phyloP scores from a whole-genome alignment of 2,113 vertebrate genomes.

The Xyliphius kryptos region DNA sequence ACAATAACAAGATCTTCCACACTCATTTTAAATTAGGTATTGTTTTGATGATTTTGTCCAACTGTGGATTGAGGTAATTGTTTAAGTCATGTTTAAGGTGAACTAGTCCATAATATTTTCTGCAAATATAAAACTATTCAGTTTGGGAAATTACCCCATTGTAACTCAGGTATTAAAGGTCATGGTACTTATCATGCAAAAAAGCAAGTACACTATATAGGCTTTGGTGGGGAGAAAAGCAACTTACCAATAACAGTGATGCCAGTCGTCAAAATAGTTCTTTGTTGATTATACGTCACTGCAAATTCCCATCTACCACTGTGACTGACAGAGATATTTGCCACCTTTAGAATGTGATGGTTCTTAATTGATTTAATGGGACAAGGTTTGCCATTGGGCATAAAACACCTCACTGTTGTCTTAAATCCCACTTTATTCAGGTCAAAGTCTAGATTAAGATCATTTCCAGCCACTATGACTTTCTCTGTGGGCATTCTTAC shows the following conservation, averaged over 20 bases:
- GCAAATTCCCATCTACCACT: conserved; percentile 54
- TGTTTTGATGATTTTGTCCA: too few relatives aligned
- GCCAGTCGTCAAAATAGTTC: background rate
- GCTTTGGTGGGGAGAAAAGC: too few relatives aligned
- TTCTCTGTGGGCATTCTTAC: background rate
- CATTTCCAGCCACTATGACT: background rate
- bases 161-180: too few relatives aligned
- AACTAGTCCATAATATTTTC: too few relatives aligned
- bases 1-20: too few relatives aligned
- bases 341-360: accelerated
- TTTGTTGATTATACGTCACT: accelerated
- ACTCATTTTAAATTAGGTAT: too few relatives aligned
- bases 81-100: too few relatives aligned
- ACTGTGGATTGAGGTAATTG: too few relatives aligned
- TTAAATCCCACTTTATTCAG: accelerated
- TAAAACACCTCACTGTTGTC: background rate
- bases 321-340: background rate
- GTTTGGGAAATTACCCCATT: too few relatives aligned
- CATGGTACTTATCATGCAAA: too few relatives aligned
- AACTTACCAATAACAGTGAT: conserved; percentile 56
- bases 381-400: background rate
- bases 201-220: too few relatives aligned
- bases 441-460: conserved; percentile 32
- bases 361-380: accelerated
- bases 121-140: too few relatives aligned